phyloP scores from a whole-genome alignment of 2,888 invertebrate genomes.

The Philereme transversata region DNA sequence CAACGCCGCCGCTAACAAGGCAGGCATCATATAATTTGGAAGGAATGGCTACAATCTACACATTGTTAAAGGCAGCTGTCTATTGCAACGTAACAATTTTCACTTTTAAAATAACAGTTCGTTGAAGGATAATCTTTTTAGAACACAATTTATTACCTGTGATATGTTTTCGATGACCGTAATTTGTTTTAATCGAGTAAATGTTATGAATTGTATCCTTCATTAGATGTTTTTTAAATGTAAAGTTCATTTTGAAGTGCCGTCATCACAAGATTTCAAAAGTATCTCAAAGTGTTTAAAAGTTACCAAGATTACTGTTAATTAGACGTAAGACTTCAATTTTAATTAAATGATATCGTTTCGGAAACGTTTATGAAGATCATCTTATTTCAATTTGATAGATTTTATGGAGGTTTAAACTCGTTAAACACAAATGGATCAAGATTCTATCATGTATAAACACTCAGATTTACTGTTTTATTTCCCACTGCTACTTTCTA shows the following conservation, averaged over 20 bases:
- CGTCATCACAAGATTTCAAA: constrained; percentile 38
- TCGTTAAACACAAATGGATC: constrained; percentile 43
- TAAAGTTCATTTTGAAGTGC: constrained; percentile 47
- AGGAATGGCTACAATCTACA: constrained; percentile 47
- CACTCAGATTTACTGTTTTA: constrained; percentile 36
- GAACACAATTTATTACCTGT: constrained; percentile 56
- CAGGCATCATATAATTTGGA: constrained; percentile 70
- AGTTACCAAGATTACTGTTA: constrained; percentile 45
- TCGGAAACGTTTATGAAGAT: constrained; percentile 43
- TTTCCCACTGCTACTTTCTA: constrained; percentile 36
- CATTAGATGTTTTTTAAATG: constrained; percentile 67
- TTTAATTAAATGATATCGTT: constrained; percentile 46
- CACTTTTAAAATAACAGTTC: constrained; percentile 71
- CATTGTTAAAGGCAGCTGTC: constrained; percentile 65
- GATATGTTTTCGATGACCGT: constrained; percentile 59
- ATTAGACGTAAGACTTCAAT: constrained; percentile 47
- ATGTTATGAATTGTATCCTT: constrained; percentile 70
- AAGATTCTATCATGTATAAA: constrained; percentile 40
- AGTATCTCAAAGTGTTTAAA: constrained; percentile 31
- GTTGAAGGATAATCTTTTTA: constrained; percentile 49
- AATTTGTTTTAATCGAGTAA: constrained; percentile 68
- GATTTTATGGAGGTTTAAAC: constrained; percentile 40
- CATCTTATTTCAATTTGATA: constrained; percentile 42
- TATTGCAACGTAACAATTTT: constrained; percentile 69
- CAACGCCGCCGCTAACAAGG: constrained; percentile 57